Base-by-base conservation (phyloP, 1,140 invertebrate species). In the Heliconius hermathena region DNA sequence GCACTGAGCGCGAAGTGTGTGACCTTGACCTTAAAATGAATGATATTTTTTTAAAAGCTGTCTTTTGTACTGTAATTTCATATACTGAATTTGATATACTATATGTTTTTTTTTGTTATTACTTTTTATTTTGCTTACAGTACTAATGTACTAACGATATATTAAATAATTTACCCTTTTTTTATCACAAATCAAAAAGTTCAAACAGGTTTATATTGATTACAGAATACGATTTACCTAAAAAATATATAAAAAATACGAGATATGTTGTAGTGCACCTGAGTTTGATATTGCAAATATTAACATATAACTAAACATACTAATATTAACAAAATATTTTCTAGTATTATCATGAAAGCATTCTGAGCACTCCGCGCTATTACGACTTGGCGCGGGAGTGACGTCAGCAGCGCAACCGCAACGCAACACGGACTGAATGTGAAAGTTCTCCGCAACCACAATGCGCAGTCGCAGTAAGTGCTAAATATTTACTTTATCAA, bases 391-490 rank as follows among this genome's bases (percentile, higher is more conserved):
- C 33, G 52, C 80, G 38, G 74, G 66, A 81, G 89, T 93, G 91
- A 93, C 91, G 91, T 93, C 90, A 94, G 75, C 84, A 77, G 85
- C 88, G 85, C 89, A 84, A 83, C 85, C 88, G 84, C 90, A 89
- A 85, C 90, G 88, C 90, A 91, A 91, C 88, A 83, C 83, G 75
- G 79, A 88, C 85, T 88, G 89, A 93, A 93, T 93, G 93, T 94
- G 93, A 94, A 94, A 94, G 93, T 94, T 92, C 87, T 86, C 83
- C 83, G 87, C 84, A 87, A 87, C 84, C 85, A 82, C 86, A 90
- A 86, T 86, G 84, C 88, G 81, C 88, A 87, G 82, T 83, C 84
- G 80, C 84, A 88, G 80, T 88, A 89, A 90, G 86, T 92, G 86
- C 86, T 88, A 88, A 90, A 86, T 85, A 86, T 88, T 91, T 88